phyloP scores from a whole-genome alignment of 2,113 vertebrate genomes.

The Oophaga pumilio region DNA sequence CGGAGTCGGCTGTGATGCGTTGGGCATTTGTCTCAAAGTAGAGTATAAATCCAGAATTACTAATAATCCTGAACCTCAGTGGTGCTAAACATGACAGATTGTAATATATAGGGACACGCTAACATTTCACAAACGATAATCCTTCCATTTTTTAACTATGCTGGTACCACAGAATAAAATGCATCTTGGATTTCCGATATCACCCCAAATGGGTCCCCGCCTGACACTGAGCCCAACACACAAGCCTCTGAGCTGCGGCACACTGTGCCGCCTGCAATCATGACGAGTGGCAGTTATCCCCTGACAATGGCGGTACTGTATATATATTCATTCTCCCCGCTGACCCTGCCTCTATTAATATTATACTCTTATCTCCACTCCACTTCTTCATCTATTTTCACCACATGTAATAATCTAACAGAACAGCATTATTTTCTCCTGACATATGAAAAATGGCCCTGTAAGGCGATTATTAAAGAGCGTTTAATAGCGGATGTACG shows the following conservation, averaged over 20 bases:
- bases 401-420: constrained; percentile 49
- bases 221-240: too few species aligned
- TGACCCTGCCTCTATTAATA: constrained; percentile 51
- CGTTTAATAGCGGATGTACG: constrained; percentile 48
- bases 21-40: too few species aligned
- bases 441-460: constrained; percentile 63
- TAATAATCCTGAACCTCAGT: too few species aligned
- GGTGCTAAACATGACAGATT: too few species aligned
- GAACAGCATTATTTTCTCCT: constrained; percentile 57
- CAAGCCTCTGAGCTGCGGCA: background rate
- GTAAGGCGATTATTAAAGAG: constrained; percentile 56
- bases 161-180: too few species aligned
- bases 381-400: constrained; percentile 55
- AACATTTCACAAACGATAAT: too few species aligned
- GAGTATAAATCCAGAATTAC: too few species aligned
- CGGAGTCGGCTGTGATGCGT: too few species aligned
- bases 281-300: background rate
- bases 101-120: too few species aligned
- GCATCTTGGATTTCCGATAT: too few species aligned
- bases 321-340: constrained; percentile 11
- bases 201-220: too few species aligned
- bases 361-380: background rate
- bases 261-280: background rate
- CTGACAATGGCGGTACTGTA: background rate
- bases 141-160: too few species aligned